A percentile compares a stretch with the other conserved stretches of the same genome.
These are phyloP conservation scores for Diorhabda sublineata DNA, from an alignment of 1,140 invertebrate species.

Conservation along the genomic window DNA sequence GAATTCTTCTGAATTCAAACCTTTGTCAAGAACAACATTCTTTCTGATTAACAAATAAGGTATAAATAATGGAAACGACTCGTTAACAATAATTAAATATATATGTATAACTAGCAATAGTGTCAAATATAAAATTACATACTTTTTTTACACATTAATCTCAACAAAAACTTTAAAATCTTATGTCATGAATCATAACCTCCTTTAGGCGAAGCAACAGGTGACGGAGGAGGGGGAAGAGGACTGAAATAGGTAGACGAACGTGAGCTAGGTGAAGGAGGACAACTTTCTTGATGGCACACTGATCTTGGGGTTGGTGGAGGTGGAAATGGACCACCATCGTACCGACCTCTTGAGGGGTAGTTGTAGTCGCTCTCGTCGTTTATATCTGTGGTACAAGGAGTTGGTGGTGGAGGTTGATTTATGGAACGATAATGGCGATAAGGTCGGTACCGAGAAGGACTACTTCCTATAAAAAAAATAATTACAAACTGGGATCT, in stretches of 20 bases:
- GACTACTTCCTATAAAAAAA: slow-evolving; percentile 31
- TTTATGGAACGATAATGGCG: slow-evolving; percentile 74
- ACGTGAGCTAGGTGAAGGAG: slow-evolving; percentile 73
- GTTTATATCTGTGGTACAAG: slow-evolving; percentile 90
- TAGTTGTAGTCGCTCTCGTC: slow-evolving; percentile 80
- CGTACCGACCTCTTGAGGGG: slow-evolving; percentile 52
- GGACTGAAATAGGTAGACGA: slow-evolving; percentile 72
- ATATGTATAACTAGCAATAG: background rate
- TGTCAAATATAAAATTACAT: background rate
- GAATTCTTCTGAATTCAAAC: too few relatives aligned
- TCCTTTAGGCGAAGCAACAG: slow-evolving; percentile 56
- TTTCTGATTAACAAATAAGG: too few relatives aligned
- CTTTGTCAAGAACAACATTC: too few relatives aligned
- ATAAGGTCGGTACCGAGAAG: slow-evolving; percentile 62
- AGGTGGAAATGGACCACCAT: slow-evolving; percentile 71
- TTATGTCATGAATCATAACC: slow-evolving; percentile 38
- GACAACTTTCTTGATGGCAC: slow-evolving; percentile 69
- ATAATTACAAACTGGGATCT: background rate
- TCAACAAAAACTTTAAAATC: background rate
- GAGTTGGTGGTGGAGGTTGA: slow-evolving; percentile 87
- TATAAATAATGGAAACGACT: background rate
- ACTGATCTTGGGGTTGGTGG: slow-evolving; percentile 80
- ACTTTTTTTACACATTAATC: background rate
- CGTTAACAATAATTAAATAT: background rate
- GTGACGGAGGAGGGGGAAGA: slow-evolving; percentile 67